Base-by-base conservation (phyloP, 2,113 vertebrate genomes). In the Colius striatus region DNA sequence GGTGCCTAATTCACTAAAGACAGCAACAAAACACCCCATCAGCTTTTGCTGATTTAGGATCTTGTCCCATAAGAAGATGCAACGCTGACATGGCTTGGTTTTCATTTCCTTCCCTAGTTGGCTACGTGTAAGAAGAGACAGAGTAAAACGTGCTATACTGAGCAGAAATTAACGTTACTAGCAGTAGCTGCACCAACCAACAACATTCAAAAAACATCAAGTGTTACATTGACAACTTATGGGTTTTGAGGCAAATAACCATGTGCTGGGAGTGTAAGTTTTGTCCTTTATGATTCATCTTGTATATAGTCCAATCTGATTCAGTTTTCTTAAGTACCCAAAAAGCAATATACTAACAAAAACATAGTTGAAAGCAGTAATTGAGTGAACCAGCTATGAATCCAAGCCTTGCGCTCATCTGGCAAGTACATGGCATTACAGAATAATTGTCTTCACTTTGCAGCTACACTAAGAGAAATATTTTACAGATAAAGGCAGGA, bases 361-460 rank as follows among this genome's bases (percentile, higher is more conserved):
- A 96, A 95, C 60, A 90, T 48, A 87, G 91, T 71, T 97, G 92
- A 95, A 95, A 96, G 77, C 51, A 92, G 90, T 97, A 97, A 98
- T 72, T 96, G 97, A 95, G 84, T 92, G 94, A 96, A 96, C 91
- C 82, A 70, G 71, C 79, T 79, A 71, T 66, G 91, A 97, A 97
- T 96, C 87, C 82, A 72, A 89, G 55, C 61, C 30, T 73, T 92
- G 62, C 60, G 34, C 76, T 91, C 30, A 20, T 93, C 95, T 87
- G 91, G 91, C 89, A 97, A 97, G 93, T 74, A 95, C 68, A 92
- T 25, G 48, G 67, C 93, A 92, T 97, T 97, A 96, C 89, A 96
- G 84, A 96, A 92, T 89, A 96, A 96, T 89, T 92, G 73, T 88
- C 94, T 96, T 90, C 83, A 55, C 65, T 97, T 87, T 93, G 90